Evolutionary conservation across 92 coral and sea anemone species (phyloP), one percentile per base, ranked within the genome.

Genomic region (Umimayanthus kanabou): DNA sequence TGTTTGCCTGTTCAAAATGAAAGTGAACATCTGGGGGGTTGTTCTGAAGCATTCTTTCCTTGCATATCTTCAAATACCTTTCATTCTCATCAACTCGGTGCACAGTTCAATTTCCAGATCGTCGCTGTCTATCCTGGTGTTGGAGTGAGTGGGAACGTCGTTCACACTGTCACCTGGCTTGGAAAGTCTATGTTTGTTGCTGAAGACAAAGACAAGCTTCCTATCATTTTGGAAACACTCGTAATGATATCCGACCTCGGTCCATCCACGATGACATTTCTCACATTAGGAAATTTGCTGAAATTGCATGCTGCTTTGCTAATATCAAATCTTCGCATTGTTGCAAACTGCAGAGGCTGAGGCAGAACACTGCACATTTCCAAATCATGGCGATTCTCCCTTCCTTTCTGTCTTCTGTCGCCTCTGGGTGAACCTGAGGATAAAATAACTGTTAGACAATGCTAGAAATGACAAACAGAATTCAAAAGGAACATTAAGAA

Each of bases 221-320:
- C 61, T 2, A 74, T 45, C 77, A 82, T 42, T 40, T 76, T 9
- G 11, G 80, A 39, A 28, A 76, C 53, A 39, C 9, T 76, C 26
- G 39, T 22, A 40, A 18, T 39, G 20, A 6, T 9, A n/a, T 81
- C 73, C 5, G 9, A 37, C 18, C 30, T 29, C 10, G 30, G 33
- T 22, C 30, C 75, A 23, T 43, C 65, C 14, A 85, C 30, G 18
- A 85, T 28, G 53, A 85, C 88, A 49, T 53, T 67, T 74, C 37
- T 73, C 15, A 73, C 53, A 8, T 18, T 47, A 0, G 91, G 84
- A 55, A 82, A 82, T 49, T 89, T 40, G 2, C 79, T 58, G 83
- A 89, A 85, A 40, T 84, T 85, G 89, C 92, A 89, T 69, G 86
- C 61, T 29, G 77, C 71, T 18, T 22, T 45, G 22, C 74, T 20